Conservation (phyloP, 2,888 invertebrate genomes). For the Synergus japonicus region DNA sequence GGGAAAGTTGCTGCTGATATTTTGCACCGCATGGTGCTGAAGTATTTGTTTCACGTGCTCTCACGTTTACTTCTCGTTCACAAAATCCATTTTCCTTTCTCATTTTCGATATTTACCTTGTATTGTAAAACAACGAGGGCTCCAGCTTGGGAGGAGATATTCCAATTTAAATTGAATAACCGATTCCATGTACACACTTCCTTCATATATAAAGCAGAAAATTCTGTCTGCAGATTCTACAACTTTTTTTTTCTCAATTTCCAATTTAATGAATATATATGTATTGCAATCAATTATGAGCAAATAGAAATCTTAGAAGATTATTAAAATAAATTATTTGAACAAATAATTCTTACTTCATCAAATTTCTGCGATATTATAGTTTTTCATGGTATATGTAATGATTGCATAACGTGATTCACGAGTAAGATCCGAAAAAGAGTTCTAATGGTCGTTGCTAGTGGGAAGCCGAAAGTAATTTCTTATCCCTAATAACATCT, state of each 20-base stretch:
- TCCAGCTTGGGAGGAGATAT: slow-evolving; percentile 16
- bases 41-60: slow-evolving; percentile 40
- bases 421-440: neutral
- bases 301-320: too few relatives aligned
- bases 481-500: slow-evolving; percentile 40
- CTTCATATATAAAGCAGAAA: neutral
- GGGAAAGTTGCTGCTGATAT: slow-evolving; percentile 36
- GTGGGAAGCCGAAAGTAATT: slow-evolving; percentile 31
- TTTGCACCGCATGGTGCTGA: slow-evolving; percentile 38
- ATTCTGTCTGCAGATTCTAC: neutral
- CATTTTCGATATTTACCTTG: slow-evolving; percentile 40
- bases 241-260: neutral
- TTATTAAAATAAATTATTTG: too few relatives aligned
- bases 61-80: slow-evolving; percentile 38
- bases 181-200: slow-evolving; percentile 2
- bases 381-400: neutral
- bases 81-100: slow-evolving; percentile 37
- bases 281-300: too few relatives aligned
- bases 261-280: too few relatives aligned
- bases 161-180: slow-evolving; percentile 40
- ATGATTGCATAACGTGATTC: neutral
- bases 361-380: neutral
- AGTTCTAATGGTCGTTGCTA: slow-evolving; percentile 18
- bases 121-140: slow-evolving; percentile 33
- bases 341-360: too few relatives aligned